Evolutionary conservation across 2,113 vertebrate genomes (phyloP), one percentile per base, ranked within the genome.

Genomic region (Electrona antarctica): DNA sequence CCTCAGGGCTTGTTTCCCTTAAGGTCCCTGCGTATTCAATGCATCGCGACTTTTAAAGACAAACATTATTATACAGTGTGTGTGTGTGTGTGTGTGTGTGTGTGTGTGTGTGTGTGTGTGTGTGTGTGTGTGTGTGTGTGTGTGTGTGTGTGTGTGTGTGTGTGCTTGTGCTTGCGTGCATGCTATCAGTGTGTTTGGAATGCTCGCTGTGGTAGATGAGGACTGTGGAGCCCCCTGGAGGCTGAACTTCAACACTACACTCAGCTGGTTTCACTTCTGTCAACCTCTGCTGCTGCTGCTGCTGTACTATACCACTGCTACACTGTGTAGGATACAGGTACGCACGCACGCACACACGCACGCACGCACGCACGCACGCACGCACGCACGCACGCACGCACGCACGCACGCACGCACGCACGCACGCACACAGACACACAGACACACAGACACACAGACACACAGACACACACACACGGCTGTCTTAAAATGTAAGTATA

Each of bases 151-250:
- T 21, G 21, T 2, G 21, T 21, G 21, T 21, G 21, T 21, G 21
- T 21, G 21, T 67, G 49, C 63, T 29, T 64, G 48, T 29, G 62
- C 46, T 0, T 47, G 8, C 45, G 51, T 8, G 54, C n/a, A 21
- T 48, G 7, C n/a, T 68, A n/a, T 46, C 89, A 98, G 97, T 71
- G 90, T 97, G 70, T 95, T 98, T 0, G 97, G 97, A 60, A 92
- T 98, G 66, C 94, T 95, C 75, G 91, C 96, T 0, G 88, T 96
- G 74, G 94, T 96, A 52, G 93, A 93, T 33, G 95, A 90, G 3
- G 94, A 96, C 89, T 98, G 97, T 47, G 89, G 92, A 21, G 92
- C 83, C 84, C 96, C 96, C 11, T 98, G 96, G 96, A 95, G 93
- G 92, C 93, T 98, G 69, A 90, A 94, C 76, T 90, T 95, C 68